Base-by-base conservation (phyloP, 2,113 vertebrate genomes). In the Xiphias gladius region DNA sequence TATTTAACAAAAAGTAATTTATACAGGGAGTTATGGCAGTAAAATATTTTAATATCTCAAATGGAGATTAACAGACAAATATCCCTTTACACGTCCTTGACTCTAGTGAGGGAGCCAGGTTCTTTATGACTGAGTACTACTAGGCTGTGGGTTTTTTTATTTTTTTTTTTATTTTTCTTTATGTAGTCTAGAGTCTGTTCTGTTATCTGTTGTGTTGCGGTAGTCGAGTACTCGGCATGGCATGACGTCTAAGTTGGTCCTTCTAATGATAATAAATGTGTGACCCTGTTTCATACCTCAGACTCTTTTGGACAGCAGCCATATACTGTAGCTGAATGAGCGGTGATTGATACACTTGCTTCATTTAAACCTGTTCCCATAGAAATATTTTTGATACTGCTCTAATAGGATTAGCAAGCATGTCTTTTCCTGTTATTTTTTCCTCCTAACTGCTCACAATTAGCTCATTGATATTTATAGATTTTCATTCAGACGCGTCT, bases 381-480 rank as follows among this genome's bases (percentile, higher is more conserved):
- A 55, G n/a, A 55, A 24, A 24, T 58, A 8, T 58, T 17, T n/a
- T 28, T 28, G 55, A 28, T 17, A 55, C 12, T 52, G 43, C 46
- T 32, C 5, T 7, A 55, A 7, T 24, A 39, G 22, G 5, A 54
- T 63, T 50, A 41, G 1, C 55, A 72, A 66, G 22, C 0, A 39
- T 3, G 1, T 58, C 4, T 52, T 52, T 58, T 30, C 1, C 28
- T 55, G n/a, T 58, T 43, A 0, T 28, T 67, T 17, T n/a, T 5
- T 8, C 12, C 12, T 19, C 41, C 32, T 39, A 39, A 50, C 2
- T 19, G 13, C 26, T 67, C 16, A 39, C 35, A 37, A 20, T 81
- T 11, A 32, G 4, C 32, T 77, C 24, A 71, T 16, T 70, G 46
- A 46, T 52, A 70, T 61, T 39, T 66, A 24, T 58, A 67, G 30